A percentile compares a stretch with the other conserved stretches of the same genome.
Conservation (phyloP, 2,888 invertebrate genomes). For the Phaonia tiefii region DNA sequence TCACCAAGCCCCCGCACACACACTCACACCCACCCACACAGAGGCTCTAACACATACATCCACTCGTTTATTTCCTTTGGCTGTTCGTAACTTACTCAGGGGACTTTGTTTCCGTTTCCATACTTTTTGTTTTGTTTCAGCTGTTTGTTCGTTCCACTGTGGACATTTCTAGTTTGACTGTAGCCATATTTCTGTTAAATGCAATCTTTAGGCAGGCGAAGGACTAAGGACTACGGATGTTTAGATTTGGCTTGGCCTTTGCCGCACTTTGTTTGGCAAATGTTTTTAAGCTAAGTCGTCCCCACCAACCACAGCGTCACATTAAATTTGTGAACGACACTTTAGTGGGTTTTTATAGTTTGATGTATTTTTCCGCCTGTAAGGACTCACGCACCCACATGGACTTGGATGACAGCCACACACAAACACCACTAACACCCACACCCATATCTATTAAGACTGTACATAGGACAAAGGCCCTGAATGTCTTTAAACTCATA, state of each 20-base stretch:
- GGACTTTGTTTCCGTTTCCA: slow-evolving; percentile 46
- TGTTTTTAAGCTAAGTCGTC: neutral
- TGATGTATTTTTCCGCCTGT: slow-evolving; percentile 7
- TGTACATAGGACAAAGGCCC: neutral
- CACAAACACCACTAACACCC: slow-evolving; percentile 1
- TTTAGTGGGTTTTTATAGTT: slow-evolving; percentile 30
- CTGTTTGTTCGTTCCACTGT: slow-evolving; percentile 28
- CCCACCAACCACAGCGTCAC: slow-evolving; percentile 25
- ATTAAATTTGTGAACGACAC: slow-evolving; percentile 42
- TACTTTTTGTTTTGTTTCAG: slow-evolving; percentile 22
- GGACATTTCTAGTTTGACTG: slow-evolving; percentile 36
- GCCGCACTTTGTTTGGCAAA: slow-evolving; percentile 11
- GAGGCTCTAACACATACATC: slow-evolving; percentile 29
- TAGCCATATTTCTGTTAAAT: neutral
- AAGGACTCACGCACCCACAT: neutral
- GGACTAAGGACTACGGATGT: neutral
- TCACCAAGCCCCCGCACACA: slow-evolving; percentile 35
- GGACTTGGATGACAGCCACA: no score
- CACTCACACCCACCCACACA: slow-evolving; percentile 35
- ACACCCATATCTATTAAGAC: neutral
- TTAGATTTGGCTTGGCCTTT: neutral
- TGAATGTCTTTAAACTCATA: slow-evolving; percentile 17
- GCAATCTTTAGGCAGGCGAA: slow-evolving; percentile 3
- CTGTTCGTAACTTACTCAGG: slow-evolving; percentile 37
- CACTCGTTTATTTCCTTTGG: slow-evolving; percentile 23